phyloP scores from a whole-genome alignment of 2,113 vertebrate species.

The Urocynchramus pylzowi region DNA sequence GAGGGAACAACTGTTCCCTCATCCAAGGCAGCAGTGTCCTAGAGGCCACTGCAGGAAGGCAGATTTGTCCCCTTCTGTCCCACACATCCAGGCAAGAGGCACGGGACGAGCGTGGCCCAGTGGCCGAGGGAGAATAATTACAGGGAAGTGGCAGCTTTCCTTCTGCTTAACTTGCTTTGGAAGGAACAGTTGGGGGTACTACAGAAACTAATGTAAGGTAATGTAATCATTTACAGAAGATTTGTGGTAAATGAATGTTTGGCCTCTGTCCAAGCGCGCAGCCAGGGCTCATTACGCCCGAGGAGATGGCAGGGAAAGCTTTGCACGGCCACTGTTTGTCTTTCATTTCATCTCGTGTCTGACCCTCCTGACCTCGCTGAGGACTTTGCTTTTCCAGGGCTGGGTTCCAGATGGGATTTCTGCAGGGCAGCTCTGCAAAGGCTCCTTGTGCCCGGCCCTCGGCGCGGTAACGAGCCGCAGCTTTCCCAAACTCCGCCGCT shows the following conservation, averaged over 20 bases:
- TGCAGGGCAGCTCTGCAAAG: background rate
- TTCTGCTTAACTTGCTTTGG: conserved; percentile 52
- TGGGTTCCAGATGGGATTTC: background rate
- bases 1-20: background rate
- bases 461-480: background rate
- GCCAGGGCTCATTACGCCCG: conserved; percentile 64
- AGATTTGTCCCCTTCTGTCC: background rate
- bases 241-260: conserved; percentile 57
- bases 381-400: conserved; percentile 5
- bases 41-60: rapidly evolving
- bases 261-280: conserved; percentile 52
- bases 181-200: conserved; percentile 55
- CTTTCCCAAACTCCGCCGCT: background rate
- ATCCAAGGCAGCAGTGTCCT: background rate
- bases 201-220: conserved; percentile 59
- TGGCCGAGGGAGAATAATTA: conserved; percentile 9
- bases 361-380: conserved; percentile 11
- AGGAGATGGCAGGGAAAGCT: conserved; percentile 59
- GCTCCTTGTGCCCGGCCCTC: background rate
- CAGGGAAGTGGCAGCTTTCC: conserved; percentile 57
- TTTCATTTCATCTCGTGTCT: conserved; percentile 58
- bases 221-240: conserved; percentile 70
- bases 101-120: background rate
- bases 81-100: background rate
- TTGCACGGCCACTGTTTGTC: conserved; percentile 63